Evolutionary conservation across 2,113 vertebrate genomes (phyloP).

Genomic region (Pampusana beccarii): DNA sequence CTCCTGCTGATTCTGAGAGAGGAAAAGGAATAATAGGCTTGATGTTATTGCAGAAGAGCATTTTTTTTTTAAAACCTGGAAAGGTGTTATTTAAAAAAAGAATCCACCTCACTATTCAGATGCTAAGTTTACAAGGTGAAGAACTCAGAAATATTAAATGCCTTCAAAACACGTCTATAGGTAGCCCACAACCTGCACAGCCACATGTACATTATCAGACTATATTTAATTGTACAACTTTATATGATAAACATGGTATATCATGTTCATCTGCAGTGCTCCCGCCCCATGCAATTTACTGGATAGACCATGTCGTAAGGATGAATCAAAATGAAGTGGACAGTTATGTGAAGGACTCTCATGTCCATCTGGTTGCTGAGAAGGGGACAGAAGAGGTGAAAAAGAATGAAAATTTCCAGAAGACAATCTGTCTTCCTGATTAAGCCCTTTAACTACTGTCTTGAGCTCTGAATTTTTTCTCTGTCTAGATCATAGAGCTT

Average conservation of each 20-base stretch:
- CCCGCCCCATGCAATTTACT: neutral
- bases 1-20: neutral
- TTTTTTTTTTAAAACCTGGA: neutral
- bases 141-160: neutral
- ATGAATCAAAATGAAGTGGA: neutral
- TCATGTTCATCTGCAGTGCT: neutral
- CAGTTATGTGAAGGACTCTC: neutral
- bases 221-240: neutral
- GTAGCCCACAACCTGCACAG: neutral
- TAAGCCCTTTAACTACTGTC: neutral
- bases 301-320: neutral
- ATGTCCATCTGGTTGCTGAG: neutral
- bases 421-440: neutral
- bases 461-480: neutral
- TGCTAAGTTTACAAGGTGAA: neutral
- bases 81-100: neutral
- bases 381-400: neutral
- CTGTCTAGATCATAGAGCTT: neutral
- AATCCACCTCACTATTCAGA: neutral
- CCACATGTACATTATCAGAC: neutral
- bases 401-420: neutral
- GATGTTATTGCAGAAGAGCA: neutral
- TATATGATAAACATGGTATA: rapidly evolving
- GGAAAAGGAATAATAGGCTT: neutral
- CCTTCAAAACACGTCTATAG: neutral